Evolutionary conservation across 2,888 invertebrate genomes (phyloP).

Genomic region (Hermodice carunculata): DNA sequence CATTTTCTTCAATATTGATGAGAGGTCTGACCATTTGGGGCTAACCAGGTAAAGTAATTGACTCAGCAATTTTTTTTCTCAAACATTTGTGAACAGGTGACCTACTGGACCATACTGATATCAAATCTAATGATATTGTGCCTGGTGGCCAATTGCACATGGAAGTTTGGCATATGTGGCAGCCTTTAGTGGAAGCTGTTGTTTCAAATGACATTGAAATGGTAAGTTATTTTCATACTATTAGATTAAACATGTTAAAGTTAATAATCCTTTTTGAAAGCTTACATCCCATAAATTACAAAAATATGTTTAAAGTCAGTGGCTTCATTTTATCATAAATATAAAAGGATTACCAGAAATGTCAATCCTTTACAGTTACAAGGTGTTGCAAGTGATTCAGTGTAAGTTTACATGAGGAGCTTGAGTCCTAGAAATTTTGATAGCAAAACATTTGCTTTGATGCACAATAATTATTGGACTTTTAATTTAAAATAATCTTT

Average conservation of each 20-base stretch:
- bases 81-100: slow-evolving; percentile 59
- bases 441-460: too few relatives aligned
- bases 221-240: slow-evolving; percentile 43
- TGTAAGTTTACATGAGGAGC: not conserved
- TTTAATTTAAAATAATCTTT: too few relatives aligned
- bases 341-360: not conserved
- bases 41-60: too few relatives aligned
- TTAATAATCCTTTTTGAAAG: too few relatives aligned
- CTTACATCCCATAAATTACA: not conserved
- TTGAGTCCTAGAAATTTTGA: too few relatives aligned
- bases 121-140: slow-evolving; percentile 64
- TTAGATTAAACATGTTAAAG: too few relatives aligned
- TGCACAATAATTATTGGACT: too few relatives aligned
- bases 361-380: not conserved
- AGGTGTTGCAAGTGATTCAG: not conserved
- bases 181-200: slow-evolving; percentile 62
- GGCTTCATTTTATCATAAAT: not conserved
- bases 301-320: not conserved
- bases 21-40: too few relatives aligned
- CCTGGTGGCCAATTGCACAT: slow-evolving; percentile 60
- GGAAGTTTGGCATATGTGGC: slow-evolving; percentile 66
- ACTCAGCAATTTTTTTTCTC: too few relatives aligned
- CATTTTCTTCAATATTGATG: too few relatives aligned
- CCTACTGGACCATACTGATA: slow-evolving; percentile 58
- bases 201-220: slow-evolving; percentile 59